These are phyloP conservation scores for Limnothrissa miodon DNA, from an alignment of 2,113 vertebrate genomes.

Conservation along the genomic window DNA sequence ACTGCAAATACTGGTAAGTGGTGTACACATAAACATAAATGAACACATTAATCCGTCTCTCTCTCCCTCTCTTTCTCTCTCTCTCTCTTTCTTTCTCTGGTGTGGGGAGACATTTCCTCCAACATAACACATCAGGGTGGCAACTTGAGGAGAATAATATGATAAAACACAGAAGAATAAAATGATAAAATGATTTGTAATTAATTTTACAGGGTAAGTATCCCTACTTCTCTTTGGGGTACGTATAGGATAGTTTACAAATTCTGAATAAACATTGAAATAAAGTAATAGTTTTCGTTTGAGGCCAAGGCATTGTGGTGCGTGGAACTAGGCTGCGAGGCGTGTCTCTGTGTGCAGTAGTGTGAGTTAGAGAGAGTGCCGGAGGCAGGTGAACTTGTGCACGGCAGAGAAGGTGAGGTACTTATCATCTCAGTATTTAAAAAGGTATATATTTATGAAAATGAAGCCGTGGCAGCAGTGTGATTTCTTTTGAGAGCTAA, in stretches of 20 bases:
- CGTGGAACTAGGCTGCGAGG: neutral
- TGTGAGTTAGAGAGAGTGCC: neutral
- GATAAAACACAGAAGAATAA: neutral
- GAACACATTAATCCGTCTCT: conserved; percentile 12
- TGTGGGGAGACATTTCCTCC: neutral
- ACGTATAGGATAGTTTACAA: neutral
- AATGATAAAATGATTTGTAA: neutral
- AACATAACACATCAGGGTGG: neutral
- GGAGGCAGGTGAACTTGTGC: neutral
- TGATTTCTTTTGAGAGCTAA: conserved; percentile 33
- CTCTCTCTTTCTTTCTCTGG: neutral
- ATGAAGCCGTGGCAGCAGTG: conserved; percentile 23
- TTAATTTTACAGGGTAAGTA: neutral
- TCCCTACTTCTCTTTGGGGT: neutral
- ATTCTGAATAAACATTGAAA: neutral
- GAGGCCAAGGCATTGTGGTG: neutral
- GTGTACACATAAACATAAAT: neutral
- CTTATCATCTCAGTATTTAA: conserved; percentile 32
- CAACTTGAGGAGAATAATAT: neutral
- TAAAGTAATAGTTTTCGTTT: neutral
- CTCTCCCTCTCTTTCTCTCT: neutral
- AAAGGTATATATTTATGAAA: conserved; percentile 29
- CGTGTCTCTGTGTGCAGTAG: neutral
- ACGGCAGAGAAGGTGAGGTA: conserved; percentile 20
- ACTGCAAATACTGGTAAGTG: neutral